phyloP scores from a whole-genome alignment of 2,797 vertebrate species.

The Oryzias dopingdopingensis region DNA sequence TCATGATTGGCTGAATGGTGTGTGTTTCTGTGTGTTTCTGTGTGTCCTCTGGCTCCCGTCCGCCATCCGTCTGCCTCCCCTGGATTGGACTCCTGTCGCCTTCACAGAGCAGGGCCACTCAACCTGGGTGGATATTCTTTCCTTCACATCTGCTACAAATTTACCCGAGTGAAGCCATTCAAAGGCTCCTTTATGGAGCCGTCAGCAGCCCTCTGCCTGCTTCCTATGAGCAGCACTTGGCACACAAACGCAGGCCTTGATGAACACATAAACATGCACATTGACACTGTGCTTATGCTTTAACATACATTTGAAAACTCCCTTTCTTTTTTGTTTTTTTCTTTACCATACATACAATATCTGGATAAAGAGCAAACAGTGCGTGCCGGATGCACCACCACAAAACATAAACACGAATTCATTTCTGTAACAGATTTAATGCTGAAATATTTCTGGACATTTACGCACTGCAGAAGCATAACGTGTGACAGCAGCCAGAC shows the following conservation, averaged over 20 bases:
- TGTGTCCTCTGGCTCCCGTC: slow-evolving; percentile 60
- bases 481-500: slow-evolving; percentile 39
- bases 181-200: slow-evolving; percentile 81
- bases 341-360: neutral
- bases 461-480: slow-evolving; percentile 51
- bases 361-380: neutral
- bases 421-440: slow-evolving; percentile 71
- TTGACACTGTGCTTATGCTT: slow-evolving; percentile 17
- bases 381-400: neutral
- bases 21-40: slow-evolving; percentile 20
- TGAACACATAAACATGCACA: slow-evolving; percentile 34
- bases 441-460: slow-evolving; percentile 51
- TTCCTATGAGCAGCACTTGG: slow-evolving; percentile 66
- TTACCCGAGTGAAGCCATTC: slow-evolving; percentile 76
- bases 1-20: slow-evolving; percentile 56
- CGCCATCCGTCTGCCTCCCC: slow-evolving; percentile 70
- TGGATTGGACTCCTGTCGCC: slow-evolving; percentile 74
- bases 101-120: slow-evolving; percentile 74
- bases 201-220: slow-evolving; percentile 71
- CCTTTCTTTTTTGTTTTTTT: neutral
- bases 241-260: slow-evolving; percentile 29
- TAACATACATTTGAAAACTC: slow-evolving; percentile 15
- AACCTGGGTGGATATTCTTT: slow-evolving; percentile 82
- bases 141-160: slow-evolving; percentile 82
- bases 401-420: slow-evolving; percentile 50